Conservation (phyloP, 2,888 invertebrate species). For the Tridacna crocea region DNA sequence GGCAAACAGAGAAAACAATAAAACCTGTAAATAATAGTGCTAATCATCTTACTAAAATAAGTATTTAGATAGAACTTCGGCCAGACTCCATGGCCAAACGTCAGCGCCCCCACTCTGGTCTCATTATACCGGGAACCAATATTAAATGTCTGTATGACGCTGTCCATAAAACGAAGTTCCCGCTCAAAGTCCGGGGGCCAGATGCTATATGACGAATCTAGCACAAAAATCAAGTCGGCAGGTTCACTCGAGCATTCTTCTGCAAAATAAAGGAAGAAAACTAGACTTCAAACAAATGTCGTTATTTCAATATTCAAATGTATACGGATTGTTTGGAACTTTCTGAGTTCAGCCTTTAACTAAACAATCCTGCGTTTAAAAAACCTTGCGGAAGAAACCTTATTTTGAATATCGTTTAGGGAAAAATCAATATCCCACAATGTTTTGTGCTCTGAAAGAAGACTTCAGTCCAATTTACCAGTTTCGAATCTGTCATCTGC, state of each 20-base stretch:
- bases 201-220: constrained; percentile 77
- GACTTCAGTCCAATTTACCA: too few relatives aligned
- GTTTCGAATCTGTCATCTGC: too few relatives aligned
- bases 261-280: not conserved
- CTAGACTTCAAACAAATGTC: not conserved
- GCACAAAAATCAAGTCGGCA: constrained; percentile 72
- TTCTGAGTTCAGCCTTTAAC: too few relatives aligned
- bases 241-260: constrained; percentile 55
- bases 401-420: too few relatives aligned
- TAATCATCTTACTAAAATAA: constrained; percentile 55
- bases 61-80: constrained; percentile 70
- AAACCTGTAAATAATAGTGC: too few relatives aligned
- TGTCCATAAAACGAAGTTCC: constrained; percentile 72
- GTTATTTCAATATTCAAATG: too few relatives aligned
- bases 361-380: too few relatives aligned
- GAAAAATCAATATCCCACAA: too few relatives aligned
- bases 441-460: too few relatives aligned
- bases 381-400: too few relatives aligned
- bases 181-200: constrained; percentile 75
- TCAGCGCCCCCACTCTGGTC: constrained; percentile 69
- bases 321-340: too few relatives aligned
- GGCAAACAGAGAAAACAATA: too few relatives aligned
- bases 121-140: constrained; percentile 63
- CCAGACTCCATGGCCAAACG: constrained; percentile 68
- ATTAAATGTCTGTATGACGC: constrained; percentile 68